Evolutionary conservation across 2,888 invertebrate genomes (phyloP).

Genomic region (Caenorhabditis imperialis): DNA sequence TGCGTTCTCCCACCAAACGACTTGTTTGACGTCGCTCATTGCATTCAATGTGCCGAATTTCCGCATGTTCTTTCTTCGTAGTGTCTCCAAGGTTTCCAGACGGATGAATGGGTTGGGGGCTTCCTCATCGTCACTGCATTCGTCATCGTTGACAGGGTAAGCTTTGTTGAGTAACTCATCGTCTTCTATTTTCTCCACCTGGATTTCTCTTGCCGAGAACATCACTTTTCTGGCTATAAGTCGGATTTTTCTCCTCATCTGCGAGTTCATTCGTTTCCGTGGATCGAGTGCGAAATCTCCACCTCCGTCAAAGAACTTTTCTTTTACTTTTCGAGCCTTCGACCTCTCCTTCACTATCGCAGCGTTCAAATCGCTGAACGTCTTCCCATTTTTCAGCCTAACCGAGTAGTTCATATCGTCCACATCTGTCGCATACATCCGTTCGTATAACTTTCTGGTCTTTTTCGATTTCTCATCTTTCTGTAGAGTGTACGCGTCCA

Average conservation of each 20-base stretch:
- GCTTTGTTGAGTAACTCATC: conserved; percentile 20
- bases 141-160: conserved; percentile 29
- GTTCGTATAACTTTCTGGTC: background rate
- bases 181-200: background rate
- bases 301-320: background rate
- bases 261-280: conserved; percentile 6
- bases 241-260: conserved; percentile 9
- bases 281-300: conserved; percentile 9
- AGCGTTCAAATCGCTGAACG: conserved; percentile 12
- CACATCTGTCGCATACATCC: background rate
- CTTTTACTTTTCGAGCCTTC: conserved; percentile 2
- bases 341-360: conserved; percentile 1
- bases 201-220: conserved; percentile 24
- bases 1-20: conserved; percentile 36
- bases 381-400: conserved; percentile 7
- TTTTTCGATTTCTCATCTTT: background rate
- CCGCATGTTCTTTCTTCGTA: conserved; percentile 5
- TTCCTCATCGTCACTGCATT: conserved; percentile 30
- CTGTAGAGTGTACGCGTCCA: conserved; percentile 5
- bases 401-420: conserved; percentile 17
- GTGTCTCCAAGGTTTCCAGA: conserved; percentile 2
- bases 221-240: conserved; percentile 26
- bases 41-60: conserved; percentile 15
- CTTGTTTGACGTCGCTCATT: conserved; percentile 1
- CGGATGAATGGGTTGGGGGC: conserved; percentile 2